Percentiles rank a stretch among this genome's conserved stretches.
phyloP scores from a whole-genome alignment of 2,888 invertebrate genomes.

The Neoitamus cyanurus region DNA sequence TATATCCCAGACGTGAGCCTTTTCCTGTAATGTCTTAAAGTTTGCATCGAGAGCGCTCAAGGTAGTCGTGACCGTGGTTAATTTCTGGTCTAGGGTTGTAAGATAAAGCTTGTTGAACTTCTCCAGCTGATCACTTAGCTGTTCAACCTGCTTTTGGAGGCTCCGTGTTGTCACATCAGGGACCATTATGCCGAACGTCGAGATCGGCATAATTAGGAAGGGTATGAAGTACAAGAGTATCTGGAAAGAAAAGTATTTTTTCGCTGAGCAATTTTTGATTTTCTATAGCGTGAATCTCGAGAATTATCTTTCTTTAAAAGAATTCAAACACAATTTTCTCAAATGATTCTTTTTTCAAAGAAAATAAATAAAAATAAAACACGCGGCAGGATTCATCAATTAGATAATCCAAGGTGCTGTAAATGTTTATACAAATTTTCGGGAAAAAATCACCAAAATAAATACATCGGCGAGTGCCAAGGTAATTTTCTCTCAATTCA shows the following conservation, averaged over 20 bases:
- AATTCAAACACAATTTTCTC: background rate
- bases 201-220: conserved; percentile 1
- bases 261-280: no score
- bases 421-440: background rate
- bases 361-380: no score
- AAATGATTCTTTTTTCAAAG: background rate
- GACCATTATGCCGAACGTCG: background rate
- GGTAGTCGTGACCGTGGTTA: conserved; percentile 63
- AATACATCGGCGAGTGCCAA: background rate
- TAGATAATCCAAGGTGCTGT: background rate
- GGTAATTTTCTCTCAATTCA: conserved; percentile 1
- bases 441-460: background rate
- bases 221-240: background rate
- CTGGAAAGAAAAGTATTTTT: background rate
- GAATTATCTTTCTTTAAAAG: background rate
- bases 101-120: conserved; percentile 65
- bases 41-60: conserved; percentile 67
- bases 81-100: conserved; percentile 64
- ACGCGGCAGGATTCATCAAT: background rate
- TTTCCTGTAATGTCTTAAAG: conserved; percentile 67
- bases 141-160: conserved; percentile 26
- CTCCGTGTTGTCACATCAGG: background rate
- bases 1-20: conserved; percentile 69
- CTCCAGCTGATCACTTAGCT: conserved; percentile 62
- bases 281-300: background rate